These are phyloP conservation scores for Eulemur macaco DNA, from an alignment of 2,113 vertebrate species.

Conservation along the genomic window DNA sequence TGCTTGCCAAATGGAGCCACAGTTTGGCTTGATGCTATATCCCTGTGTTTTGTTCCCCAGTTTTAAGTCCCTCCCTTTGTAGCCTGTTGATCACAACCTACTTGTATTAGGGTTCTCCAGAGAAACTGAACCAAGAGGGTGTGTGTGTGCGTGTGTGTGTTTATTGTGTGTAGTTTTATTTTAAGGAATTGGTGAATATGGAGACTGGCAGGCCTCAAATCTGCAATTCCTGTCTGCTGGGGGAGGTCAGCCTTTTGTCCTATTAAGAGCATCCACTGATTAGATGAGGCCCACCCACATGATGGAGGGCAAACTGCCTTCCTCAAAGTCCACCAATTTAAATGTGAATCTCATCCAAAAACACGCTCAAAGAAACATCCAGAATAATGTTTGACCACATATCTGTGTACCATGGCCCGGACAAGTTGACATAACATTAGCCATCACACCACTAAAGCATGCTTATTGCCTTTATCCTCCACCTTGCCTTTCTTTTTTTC, in stretches of 20 bases:
- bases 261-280: not conserved
- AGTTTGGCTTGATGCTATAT: not conserved
- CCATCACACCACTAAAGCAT: not conserved
- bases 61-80: not conserved
- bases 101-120: not conserved
- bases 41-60: not conserved
- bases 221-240: not conserved
- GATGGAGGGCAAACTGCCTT: not conserved
- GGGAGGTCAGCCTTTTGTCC: not conserved
- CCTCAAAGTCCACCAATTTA: not conserved
- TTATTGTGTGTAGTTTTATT: not conserved
- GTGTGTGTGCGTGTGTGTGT: not conserved
- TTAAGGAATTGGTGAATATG: not conserved
- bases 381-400: not conserved
- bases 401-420: not conserved
- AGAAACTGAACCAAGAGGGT: not conserved
- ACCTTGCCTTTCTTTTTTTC: not conserved
- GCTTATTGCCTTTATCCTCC: not conserved
- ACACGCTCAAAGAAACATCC: not conserved
- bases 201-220: not conserved
- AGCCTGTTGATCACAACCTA: not conserved
- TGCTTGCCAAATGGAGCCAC: not conserved
- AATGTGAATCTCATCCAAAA: not conserved
- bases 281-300: not conserved
- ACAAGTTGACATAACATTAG: not conserved